Evolutionary conservation across 2,113 vertebrate species (phyloP).

Genomic region (Ctenodactylus gundi): DNA sequence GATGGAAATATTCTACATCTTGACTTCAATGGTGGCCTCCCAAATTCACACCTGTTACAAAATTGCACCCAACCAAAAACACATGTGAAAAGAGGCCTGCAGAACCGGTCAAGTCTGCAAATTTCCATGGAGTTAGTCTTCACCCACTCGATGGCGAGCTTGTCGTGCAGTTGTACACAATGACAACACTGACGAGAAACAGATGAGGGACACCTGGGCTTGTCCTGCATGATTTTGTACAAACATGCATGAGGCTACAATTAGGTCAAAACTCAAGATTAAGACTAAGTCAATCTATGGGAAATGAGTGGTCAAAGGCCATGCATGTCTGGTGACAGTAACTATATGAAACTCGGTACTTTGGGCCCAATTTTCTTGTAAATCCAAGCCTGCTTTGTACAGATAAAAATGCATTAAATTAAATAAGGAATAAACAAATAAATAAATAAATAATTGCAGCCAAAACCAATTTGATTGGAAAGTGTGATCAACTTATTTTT

Average conservation of each 20-base stretch:
- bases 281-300: not conserved
- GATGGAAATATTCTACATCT: not conserved
- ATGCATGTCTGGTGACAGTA: accelerated
- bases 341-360: not conserved
- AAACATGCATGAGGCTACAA: not conserved
- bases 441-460: not conserved
- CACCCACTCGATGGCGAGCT: not conserved
- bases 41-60: not conserved
- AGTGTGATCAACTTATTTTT: not conserved
- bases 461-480: not conserved
- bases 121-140: too few species aligned
- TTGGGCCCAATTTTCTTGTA: not conserved
- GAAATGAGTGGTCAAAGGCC: not conserved
- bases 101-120: too few species aligned
- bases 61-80: not conserved
- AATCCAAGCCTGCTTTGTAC: not conserved
- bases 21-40: accelerated
- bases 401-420: not conserved
- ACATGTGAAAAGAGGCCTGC: accelerated
- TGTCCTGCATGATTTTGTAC: not conserved
- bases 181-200: not conserved
- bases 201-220: accelerated
- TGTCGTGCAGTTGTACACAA: not conserved
- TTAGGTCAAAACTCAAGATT: not conserved
- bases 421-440: not conserved